Conservation (phyloP, 2,888 invertebrate genomes). For the Pomacea canaliculata region DNA sequence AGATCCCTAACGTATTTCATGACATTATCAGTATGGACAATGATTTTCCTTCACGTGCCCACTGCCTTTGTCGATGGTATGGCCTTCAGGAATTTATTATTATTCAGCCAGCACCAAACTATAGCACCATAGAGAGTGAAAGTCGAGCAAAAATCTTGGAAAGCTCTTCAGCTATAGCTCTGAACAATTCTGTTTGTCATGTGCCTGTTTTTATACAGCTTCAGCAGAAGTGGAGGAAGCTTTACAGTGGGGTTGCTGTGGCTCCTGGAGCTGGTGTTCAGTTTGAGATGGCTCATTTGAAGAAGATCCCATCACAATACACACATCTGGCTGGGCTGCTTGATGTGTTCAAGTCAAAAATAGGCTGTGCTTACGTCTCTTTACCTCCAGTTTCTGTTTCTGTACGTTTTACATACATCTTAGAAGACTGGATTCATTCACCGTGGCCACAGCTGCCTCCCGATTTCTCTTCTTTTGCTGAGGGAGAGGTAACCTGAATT, state of each 20-base stretch:
- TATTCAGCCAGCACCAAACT: slow-evolving; percentile 77
- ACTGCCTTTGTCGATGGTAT: slow-evolving; percentile 74
- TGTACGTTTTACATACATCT: slow-evolving; percentile 81
- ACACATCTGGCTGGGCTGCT: slow-evolving; percentile 84
- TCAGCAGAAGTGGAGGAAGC: slow-evolving; percentile 83
- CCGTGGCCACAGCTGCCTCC: slow-evolving; percentile 67
- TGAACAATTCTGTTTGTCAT: slow-evolving; percentile 83
- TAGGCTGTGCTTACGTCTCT: slow-evolving; percentile 70
- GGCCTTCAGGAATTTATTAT: slow-evolving; percentile 87
- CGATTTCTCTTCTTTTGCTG: slow-evolving; percentile 74
- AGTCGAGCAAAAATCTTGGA: slow-evolving; percentile 81
- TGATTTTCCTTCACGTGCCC: slow-evolving; percentile 75
- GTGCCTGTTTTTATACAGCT: slow-evolving; percentile 91
- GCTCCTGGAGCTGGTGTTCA: slow-evolving; percentile 83
- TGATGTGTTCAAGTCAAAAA: slow-evolving; percentile 90
- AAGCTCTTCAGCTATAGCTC: slow-evolving; percentile 86
- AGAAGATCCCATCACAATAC: slow-evolving; percentile 83
- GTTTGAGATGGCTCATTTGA: slow-evolving; percentile 90
- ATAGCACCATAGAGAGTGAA: slow-evolving; percentile 68
- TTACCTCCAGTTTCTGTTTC: slow-evolving; percentile 78
- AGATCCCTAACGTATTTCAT: slow-evolving; percentile 54
- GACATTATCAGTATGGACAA: slow-evolving; percentile 71
- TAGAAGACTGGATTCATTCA: slow-evolving; percentile 69
- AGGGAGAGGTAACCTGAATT: slow-evolving; percentile 70
- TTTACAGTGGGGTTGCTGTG: slow-evolving; percentile 81